phyloP scores from a whole-genome alignment of 2,888 invertebrate species.

The Dynastes tityus region DNA sequence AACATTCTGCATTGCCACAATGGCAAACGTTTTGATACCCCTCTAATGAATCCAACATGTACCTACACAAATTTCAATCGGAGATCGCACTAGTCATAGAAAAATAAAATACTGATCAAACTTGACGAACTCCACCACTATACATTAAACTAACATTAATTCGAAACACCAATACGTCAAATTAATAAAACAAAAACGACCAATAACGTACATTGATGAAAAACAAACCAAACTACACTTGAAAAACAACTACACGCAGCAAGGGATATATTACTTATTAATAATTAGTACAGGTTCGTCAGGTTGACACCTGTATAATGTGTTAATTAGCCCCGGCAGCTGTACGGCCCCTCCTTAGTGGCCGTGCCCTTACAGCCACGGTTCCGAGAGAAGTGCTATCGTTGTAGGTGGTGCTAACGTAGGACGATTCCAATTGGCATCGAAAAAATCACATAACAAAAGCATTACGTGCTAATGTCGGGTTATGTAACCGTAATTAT shows the following conservation, averaged over 20 bases:
- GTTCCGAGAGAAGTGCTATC: conserved; percentile 37
- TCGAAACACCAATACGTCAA: too few relatives aligned
- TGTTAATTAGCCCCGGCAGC: conserved; percentile 62
- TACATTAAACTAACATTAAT: too few relatives aligned
- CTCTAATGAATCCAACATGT: too few relatives aligned
- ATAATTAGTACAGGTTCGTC: conserved; percentile 59
- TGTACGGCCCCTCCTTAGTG: conserved; percentile 54
- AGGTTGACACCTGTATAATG: conserved; percentile 63
- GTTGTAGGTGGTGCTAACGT: conserved; percentile 54
- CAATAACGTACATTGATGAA: too few relatives aligned
- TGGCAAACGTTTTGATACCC: too few relatives aligned
- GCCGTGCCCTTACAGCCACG: conserved; percentile 41
- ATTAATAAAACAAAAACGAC: too few relatives aligned
- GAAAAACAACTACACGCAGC: conserved; percentile 35
- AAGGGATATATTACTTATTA: conserved; percentile 56
- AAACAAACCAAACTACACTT: too few relatives aligned
- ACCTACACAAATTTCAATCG: too few relatives aligned
- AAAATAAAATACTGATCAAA: too few relatives aligned
- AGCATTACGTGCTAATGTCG: conserved; percentile 43
- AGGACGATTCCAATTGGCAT: conserved; percentile 51
- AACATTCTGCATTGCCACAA: too few relatives aligned
- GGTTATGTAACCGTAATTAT: conserved; percentile 47
- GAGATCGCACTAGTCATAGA: too few relatives aligned
- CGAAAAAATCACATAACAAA: conserved; percentile 46
- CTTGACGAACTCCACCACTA: too few relatives aligned